A percentile compares a stretch with the other conserved stretches of the same genome.
phyloP scores from a whole-genome alignment of 2,113 vertebrate genomes.

The Festucalex cinctus region DNA sequence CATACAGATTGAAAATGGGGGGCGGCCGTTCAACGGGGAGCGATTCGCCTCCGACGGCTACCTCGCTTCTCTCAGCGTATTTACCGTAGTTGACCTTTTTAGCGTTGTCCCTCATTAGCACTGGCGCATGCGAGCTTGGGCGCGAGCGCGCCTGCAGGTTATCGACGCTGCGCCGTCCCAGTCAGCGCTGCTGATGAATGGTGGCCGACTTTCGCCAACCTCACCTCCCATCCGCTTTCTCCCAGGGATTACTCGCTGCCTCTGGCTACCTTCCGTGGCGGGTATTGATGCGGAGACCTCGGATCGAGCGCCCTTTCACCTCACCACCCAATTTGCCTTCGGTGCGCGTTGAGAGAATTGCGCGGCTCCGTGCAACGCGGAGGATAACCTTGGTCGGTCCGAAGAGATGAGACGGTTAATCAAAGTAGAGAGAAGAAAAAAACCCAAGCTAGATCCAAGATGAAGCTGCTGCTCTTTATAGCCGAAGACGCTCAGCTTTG shows the following conservation, averaged over 20 bases:
- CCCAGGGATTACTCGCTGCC: conserved; percentile 35
- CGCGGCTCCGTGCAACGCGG: conserved; percentile 9
- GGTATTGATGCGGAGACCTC: conserved; percentile 39
- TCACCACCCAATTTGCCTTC: conserved; percentile 24
- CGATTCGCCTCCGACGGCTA: conserved; percentile 16
- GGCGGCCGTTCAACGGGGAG: conserved; percentile 3
- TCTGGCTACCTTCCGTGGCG: conserved; percentile 29
- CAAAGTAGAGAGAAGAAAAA: conserved; percentile 1
- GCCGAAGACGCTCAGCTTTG: not conserved
- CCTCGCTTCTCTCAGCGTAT: not conserved
- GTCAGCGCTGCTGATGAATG: conserved; percentile 58
- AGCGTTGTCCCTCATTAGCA: conserved; percentile 53
- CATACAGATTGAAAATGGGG: conserved; percentile 56
- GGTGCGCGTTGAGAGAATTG: conserved; percentile 14
- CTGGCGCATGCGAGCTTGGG: conserved; percentile 23
- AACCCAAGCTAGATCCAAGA: conserved; percentile 7
- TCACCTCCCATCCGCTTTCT: conserved; percentile 5
- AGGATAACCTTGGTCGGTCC: conserved; percentile 15
- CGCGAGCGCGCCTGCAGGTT: conserved; percentile 25
- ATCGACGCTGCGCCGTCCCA: conserved; percentile 51
- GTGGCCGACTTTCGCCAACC: conserved; percentile 10
- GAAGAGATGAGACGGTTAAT: conserved; percentile 21
- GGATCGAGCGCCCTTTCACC: conserved; percentile 45
- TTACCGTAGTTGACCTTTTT: conserved; percentile 50
- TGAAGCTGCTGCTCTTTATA: not conserved